Evolutionary conservation across 2,888 invertebrate genomes (phyloP), one percentile per base, ranked within the genome.

Genomic region (Phymatocera aterrima): DNA sequence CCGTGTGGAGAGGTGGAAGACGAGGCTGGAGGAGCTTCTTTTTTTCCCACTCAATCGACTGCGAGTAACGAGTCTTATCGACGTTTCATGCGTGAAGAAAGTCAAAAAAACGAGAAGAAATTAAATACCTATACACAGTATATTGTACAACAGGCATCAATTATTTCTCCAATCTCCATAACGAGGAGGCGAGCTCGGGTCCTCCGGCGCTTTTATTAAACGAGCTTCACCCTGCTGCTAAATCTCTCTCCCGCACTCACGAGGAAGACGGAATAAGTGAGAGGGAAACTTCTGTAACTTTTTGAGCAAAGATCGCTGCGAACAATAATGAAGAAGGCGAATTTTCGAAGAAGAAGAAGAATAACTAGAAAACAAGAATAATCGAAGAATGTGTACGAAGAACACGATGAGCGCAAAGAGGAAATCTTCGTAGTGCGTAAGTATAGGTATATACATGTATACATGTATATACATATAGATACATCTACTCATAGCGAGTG

Each of bases 401-500:
- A 18, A 8, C 18, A 37, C 34, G n/a, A 37, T 64, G 61, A 64
- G 18, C 34, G 37, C 34, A 64, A 34, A 64, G 61, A 51, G 15
- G 18, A 51, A 64, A n/a, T 15, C 61, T 64, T 18, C 8, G 61
- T n/a, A n/a, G 18, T 64, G 34, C 15, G 21, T 64, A 3, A 37
- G 61, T 34, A n/a, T n/a, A n/a, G n/a, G n/a, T n/a, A n/a, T n/a
- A n/a, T n/a, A n/a, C n/a, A n/a, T n/a, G n/a, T n/a, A n/a, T n/a
- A n/a, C n/a, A n/a, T n/a, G n/a, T n/a, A n/a, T n/a, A n/a, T n/a
- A n/a, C n/a, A n/a, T n/a, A n/a, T n/a, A n/a, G n/a, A n/a, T n/a
- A n/a, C n/a, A n/a, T n/a, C n/a, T n/a, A 21, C 61, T 64, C 37
- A 64, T 34, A 18, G 61, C 37, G 37, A 64, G 61, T 64, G 61